These are phyloP conservation scores for Panonychus citri DNA, from an alignment of 1,140 invertebrate genomes.

Conservation along the genomic window DNA sequence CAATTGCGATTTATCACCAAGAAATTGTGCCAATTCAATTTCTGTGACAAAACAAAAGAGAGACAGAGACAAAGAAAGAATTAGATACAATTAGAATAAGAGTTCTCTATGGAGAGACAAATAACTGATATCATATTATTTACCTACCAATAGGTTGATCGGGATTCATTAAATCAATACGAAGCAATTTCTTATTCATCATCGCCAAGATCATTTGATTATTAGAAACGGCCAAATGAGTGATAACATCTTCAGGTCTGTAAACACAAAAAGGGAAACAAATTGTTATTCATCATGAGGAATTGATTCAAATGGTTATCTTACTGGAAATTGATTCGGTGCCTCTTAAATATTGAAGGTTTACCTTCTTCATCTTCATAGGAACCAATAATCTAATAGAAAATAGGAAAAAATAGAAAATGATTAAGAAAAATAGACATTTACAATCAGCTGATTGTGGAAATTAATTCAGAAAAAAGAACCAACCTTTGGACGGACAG, in stretches of 20 bases:
- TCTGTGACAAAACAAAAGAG: neutral
- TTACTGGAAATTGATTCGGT: slow-evolving; percentile 24
- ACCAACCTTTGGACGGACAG: neutral
- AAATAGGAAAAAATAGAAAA: slow-evolving; percentile 6
- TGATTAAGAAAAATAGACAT: neutral
- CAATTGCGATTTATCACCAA: slow-evolving; percentile 21
- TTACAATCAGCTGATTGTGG: neutral
- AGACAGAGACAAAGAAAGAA: neutral
- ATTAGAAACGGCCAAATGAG: slow-evolving; percentile 51
- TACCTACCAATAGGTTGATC: slow-evolving; percentile 21
- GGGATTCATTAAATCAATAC: slow-evolving; percentile 52
- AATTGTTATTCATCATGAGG: slow-evolving; percentile 14
- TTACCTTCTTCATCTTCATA: slow-evolving; percentile 17
- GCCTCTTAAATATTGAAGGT: slow-evolving; percentile 22
- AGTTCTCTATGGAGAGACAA: too few species aligned
- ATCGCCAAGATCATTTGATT: slow-evolving; percentile 60
- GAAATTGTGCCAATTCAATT: slow-evolving; percentile 1
- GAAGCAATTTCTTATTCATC: slow-evolving; percentile 50
- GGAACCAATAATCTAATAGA: slow-evolving; percentile 18
- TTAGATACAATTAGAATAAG: slow-evolving; percentile 4
- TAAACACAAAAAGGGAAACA: slow-evolving; percentile 27
- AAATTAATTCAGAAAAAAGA: neutral
- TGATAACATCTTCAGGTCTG: slow-evolving; percentile 46
- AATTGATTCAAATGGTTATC: neutral
- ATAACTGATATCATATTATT: too few species aligned